Evolutionary conservation across 2,113 vertebrate species (phyloP).

Genomic region (Labeo catla): DNA sequence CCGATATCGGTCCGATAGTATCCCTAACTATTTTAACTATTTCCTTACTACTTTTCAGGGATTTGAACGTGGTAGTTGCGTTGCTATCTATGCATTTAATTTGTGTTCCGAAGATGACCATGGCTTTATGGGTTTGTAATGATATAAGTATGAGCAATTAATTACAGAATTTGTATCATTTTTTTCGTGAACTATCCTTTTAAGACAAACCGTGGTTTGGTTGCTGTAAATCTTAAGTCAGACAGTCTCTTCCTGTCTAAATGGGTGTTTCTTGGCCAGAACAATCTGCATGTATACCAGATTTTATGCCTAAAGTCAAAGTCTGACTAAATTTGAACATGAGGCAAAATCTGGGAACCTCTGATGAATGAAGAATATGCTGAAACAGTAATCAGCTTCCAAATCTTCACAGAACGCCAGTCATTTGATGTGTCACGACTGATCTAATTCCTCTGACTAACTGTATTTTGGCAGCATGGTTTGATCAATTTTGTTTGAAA

Average conservation of each 20-base stretch:
- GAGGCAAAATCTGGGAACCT: not conserved
- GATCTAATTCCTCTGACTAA: constrained; percentile 76
- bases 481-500: constrained; percentile 28
- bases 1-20: too few species aligned
- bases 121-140: too few species aligned
- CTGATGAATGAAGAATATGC: not conserved
- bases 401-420: constrained; percentile 60
- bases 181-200: too few species aligned
- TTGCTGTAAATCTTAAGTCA: too few species aligned
- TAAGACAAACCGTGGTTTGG: too few species aligned
- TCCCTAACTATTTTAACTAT: too few species aligned
- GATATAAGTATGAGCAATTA: too few species aligned
- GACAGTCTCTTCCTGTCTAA: not conserved
- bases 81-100: too few species aligned
- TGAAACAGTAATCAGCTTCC: not conserved
- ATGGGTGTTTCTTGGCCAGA: not conserved
- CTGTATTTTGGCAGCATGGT: constrained; percentile 72
- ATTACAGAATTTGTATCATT: too few species aligned
- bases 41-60: too few species aligned
- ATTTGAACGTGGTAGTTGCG: too few species aligned
- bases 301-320: constrained; percentile 2
- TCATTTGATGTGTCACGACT: constrained; percentile 76
- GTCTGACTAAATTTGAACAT: not conserved
- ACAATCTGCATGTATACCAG: not conserved
- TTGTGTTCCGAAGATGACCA: too few species aligned